Evolutionary conservation across 2,113 vertebrate genomes (phyloP).

Genomic region (Delphinus delphis): DNA sequence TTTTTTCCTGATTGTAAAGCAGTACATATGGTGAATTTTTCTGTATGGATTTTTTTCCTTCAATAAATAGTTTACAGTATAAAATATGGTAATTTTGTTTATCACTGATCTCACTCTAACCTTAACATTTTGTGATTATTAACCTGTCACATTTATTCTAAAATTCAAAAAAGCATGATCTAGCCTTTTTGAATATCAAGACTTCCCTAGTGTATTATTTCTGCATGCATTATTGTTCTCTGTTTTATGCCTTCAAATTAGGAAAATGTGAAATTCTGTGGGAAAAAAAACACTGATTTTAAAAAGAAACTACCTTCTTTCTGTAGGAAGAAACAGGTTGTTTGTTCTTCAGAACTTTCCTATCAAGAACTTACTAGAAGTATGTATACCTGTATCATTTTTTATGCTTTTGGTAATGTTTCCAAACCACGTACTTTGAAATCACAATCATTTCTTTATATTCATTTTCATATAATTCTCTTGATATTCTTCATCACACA

Average conservation of each 20-base stretch:
- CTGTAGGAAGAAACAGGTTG: conserved; percentile 36
- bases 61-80: conserved; percentile 16
- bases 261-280: conserved; percentile 47
- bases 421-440: conserved; percentile 22
- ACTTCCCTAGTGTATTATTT: not conserved
- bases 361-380: conserved; percentile 36
- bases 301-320: conserved; percentile 31
- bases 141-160: conserved; percentile 44
- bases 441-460: conserved; percentile 25
- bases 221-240: not conserved
- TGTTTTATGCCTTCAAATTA: conserved; percentile 27
- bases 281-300: conserved; percentile 30
- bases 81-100: conserved; percentile 52
- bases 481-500: not conserved
- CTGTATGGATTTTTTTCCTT: conserved; percentile 48
- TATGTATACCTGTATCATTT: not conserved
- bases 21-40: conserved; percentile 14
- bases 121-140: conserved; percentile 39
- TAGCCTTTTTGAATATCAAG: conserved; percentile 28
- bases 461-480: conserved; percentile 45
- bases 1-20: not conserved
- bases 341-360: conserved; percentile 43
- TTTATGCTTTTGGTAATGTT: conserved; percentile 2
- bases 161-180: conserved; percentile 1
- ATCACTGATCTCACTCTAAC: not conserved